These are phyloP conservation scores for Centrocercus urophasianus DNA, from an alignment of 2,113 vertebrate species.

Conservation along the genomic window DNA sequence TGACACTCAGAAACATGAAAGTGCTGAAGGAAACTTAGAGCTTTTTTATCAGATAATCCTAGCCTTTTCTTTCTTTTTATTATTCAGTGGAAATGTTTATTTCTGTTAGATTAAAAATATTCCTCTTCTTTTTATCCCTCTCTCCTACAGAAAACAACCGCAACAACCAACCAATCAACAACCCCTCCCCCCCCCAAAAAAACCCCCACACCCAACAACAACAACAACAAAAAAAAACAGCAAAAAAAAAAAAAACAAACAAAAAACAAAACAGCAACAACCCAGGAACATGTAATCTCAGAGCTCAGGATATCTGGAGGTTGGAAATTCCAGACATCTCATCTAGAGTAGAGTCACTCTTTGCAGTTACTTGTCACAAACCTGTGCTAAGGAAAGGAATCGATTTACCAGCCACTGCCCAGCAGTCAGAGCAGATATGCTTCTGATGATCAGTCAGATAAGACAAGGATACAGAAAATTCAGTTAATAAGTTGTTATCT, in stretches of 20 bases:
- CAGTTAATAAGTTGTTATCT: slow-evolving; percentile 6
- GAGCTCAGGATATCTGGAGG: background rate
- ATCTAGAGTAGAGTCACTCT: background rate
- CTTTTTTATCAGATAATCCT: background rate
- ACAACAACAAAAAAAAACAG: too few relatives aligned
- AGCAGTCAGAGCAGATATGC: slow-evolving; percentile 14
- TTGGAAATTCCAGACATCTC: background rate
- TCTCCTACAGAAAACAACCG: background rate
- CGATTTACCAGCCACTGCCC: slow-evolving; percentile 2
- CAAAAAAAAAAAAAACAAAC: too few relatives aligned
- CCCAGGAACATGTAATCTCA: background rate
- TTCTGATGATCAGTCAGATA: slow-evolving; percentile 40
- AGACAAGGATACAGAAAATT: slow-evolving; percentile 37
- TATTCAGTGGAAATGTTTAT: background rate
- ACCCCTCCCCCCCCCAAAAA: too few relatives aligned
- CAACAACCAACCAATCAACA: background rate
- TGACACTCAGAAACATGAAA: background rate
- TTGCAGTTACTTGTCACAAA: background rate
- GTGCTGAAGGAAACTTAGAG: background rate
- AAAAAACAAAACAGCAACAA: too few relatives aligned
- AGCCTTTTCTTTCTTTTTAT: background rate
- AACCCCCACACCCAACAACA: too few relatives aligned
- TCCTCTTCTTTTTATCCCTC: background rate
- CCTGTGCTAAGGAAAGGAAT: slow-evolving; percentile 4
- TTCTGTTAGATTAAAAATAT: background rate